A percentile compares a stretch with the other conserved stretches of the same genome.
phyloP scores from a whole-genome alignment of 30 jellyfish, hydroid and myxozoan species.

The Aurelia sp. region DNA sequence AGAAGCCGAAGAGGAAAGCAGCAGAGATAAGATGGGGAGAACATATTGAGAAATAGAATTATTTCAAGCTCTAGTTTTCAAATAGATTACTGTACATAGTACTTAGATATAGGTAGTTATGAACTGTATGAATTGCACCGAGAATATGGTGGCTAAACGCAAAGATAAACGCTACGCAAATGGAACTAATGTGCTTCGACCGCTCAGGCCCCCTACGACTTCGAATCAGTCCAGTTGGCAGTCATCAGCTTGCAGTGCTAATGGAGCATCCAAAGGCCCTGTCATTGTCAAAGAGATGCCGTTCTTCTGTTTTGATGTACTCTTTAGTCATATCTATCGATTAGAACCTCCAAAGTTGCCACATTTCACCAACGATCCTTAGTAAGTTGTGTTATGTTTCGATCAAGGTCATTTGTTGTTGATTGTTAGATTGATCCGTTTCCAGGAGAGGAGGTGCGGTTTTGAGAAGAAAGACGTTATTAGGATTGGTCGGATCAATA shows the following conservation, averaged over 20 bases:
- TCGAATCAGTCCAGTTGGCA: slow-evolving; percentile 58
- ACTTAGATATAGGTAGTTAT: slow-evolving; percentile 24
- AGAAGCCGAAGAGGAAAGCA: background rate
- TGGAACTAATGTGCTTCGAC: slow-evolving; percentile 65
- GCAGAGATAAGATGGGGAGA: background rate
- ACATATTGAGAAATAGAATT: background rate
- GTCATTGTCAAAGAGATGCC: slow-evolving; percentile 88
- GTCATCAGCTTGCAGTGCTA: slow-evolving; percentile 18
- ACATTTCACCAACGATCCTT: slow-evolving; percentile 91
- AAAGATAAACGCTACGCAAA: slow-evolving; percentile 54
- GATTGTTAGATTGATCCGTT: background rate
- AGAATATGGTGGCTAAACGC: slow-evolving; percentile 66
- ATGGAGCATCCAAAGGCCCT: slow-evolving; percentile 33
- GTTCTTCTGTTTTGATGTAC: slow-evolving; percentile 90
- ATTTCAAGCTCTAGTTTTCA: background rate
- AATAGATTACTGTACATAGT: background rate
- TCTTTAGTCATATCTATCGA: slow-evolving; percentile 82
- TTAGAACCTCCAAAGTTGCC: slow-evolving; percentile 85
- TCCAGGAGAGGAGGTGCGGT: too few species aligned
- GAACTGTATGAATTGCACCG: slow-evolving; percentile 81
- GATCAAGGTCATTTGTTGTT: background rate
- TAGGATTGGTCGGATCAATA: too few species aligned
- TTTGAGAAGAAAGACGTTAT: too few species aligned
- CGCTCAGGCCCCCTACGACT: slow-evolving; percentile 65
- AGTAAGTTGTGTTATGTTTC: slow-evolving; percentile 72